Conservation (phyloP, 2,888 invertebrate genomes). For the Cyclophora albipunctata region DNA sequence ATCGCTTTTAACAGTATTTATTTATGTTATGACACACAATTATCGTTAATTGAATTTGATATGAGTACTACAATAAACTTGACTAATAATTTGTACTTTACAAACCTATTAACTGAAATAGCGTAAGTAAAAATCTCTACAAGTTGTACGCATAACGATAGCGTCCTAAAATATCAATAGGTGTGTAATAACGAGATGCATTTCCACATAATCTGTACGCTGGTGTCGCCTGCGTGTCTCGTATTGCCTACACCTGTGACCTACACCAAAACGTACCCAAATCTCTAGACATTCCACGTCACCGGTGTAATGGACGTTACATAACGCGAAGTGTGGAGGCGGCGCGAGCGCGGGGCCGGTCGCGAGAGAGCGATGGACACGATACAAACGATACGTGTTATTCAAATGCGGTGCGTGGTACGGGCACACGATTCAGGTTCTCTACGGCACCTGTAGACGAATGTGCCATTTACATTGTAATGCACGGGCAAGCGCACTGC, state of each 20-base stretch:
- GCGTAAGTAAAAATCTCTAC: too few relatives aligned
- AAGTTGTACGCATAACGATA: too few relatives aligned
- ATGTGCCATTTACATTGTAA: constrained; percentile 72
- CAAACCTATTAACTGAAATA: too few relatives aligned
- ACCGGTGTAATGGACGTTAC: constrained; percentile 18
- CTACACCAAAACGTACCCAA: constrained; percentile 39
- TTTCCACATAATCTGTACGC: constrained; percentile 46
- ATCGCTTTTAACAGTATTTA: not conserved
- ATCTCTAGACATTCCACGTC: constrained; percentile 28
- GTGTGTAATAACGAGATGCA: constrained; percentile 26
- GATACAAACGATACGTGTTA: constrained; percentile 34
- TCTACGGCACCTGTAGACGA: constrained; percentile 63
- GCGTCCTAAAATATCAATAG: too few relatives aligned
- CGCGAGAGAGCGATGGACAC: constrained; percentile 36
- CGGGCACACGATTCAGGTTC: constrained; percentile 49
- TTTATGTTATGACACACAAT: not conserved
- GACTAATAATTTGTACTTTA: too few relatives aligned
- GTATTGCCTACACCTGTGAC: constrained; percentile 52
- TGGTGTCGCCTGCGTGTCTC: constrained; percentile 64
- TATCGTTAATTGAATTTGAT: not conserved
- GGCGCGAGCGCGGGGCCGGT: constrained; percentile 5
- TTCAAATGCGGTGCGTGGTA: constrained; percentile 33
- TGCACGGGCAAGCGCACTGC: constrained; percentile 46
- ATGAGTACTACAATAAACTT: too few relatives aligned
- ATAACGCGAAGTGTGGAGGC: constrained; percentile 24